Conservation (phyloP, 2,797 vertebrate species). For the Lates japonicus region DNA sequence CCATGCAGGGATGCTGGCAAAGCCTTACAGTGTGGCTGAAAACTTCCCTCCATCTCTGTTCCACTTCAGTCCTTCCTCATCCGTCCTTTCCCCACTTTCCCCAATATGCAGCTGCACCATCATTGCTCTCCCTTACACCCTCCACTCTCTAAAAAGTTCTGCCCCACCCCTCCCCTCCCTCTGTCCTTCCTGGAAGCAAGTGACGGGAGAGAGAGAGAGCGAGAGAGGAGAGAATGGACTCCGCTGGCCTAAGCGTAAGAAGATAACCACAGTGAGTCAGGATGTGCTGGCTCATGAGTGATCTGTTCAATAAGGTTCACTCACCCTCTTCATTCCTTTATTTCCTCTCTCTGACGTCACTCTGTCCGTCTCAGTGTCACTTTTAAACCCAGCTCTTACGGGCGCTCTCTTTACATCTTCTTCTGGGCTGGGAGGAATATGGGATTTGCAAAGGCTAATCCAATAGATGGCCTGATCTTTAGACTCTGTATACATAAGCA, state of each 20-base stretch:
- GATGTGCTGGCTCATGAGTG: constrained; percentile 57
- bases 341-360: constrained; percentile 50
- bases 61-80: constrained; percentile 45
- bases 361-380: constrained; percentile 26
- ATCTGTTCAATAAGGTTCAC: constrained; percentile 59
- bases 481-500: constrained; percentile 19
- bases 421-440: constrained; percentile 33
- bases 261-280: constrained; percentile 73
- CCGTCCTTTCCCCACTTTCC: constrained; percentile 7
- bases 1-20: constrained; percentile 64
- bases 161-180: neutral
- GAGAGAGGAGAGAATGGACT: constrained; percentile 61
- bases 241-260: constrained; percentile 67
- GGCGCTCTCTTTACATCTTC: constrained; percentile 23
- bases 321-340: constrained; percentile 43
- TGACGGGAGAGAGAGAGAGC: constrained; percentile 56
- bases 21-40: constrained; percentile 39
- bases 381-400: constrained; percentile 21
- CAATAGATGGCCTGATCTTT: constrained; percentile 19
- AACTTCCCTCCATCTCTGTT: constrained; percentile 20
- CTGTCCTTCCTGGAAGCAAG: constrained; percentile 60
- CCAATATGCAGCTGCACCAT: constrained; percentile 58
- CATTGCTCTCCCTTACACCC: constrained; percentile 23
- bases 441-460: constrained; percentile 54
- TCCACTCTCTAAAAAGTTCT: constrained; percentile 20